Conservation (phyloP, 2,888 invertebrate genomes). For the Erebia epiphron region DNA sequence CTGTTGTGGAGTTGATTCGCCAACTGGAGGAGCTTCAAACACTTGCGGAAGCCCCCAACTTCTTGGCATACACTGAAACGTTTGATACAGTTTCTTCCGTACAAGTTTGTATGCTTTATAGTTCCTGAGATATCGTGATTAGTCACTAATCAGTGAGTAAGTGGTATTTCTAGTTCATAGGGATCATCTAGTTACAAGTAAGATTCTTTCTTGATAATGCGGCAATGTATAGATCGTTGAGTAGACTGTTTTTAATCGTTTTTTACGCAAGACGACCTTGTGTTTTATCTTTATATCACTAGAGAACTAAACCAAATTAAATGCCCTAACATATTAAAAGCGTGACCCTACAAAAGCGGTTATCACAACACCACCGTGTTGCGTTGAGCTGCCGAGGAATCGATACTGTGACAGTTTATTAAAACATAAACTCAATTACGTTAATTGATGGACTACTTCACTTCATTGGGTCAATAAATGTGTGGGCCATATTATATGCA, state of each 20-base stretch:
- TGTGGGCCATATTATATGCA: constrained; percentile 13
- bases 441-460: constrained; percentile 38
- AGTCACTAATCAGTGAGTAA: too few species aligned
- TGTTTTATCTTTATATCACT: neutral
- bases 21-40: constrained; percentile 31
- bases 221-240: too few species aligned
- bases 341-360: constrained; percentile 17
- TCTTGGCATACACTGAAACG: constrained; percentile 13
- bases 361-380: constrained; percentile 18
- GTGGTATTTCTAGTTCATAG: too few species aligned
- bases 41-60: constrained; percentile 25
- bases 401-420: constrained; percentile 35
- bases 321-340: neutral
- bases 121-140: too few species aligned
- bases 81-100: constrained; percentile 18
- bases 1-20: constrained; percentile 38
- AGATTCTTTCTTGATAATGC: too few species aligned
- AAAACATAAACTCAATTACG: constrained; percentile 38
- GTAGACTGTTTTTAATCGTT: too few species aligned
- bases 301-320: constrained; percentile 10
- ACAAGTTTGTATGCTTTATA: too few species aligned
- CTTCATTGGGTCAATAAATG: constrained; percentile 33
- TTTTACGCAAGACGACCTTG: too few species aligned
- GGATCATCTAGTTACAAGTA: too few species aligned
- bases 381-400: constrained; percentile 20